Conservation (phyloP, 2,888 invertebrate genomes). For the Ctenicera cuprea region DNA sequence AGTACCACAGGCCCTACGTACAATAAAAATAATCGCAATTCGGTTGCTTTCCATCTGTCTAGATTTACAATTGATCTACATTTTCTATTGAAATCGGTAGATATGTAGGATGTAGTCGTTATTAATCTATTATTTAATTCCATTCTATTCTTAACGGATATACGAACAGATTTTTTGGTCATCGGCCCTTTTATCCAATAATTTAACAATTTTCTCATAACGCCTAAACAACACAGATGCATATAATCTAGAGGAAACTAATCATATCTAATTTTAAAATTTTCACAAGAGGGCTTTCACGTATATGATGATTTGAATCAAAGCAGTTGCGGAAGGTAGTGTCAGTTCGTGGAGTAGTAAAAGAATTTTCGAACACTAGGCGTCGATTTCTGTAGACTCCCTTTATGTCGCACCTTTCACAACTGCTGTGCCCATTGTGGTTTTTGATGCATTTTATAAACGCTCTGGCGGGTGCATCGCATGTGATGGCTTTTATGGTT, state of each 20-base stretch:
- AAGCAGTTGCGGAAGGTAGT: neutral
- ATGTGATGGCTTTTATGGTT: neutral
- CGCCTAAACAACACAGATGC: conserved; percentile 39
- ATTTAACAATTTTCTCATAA: conserved; percentile 29
- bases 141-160: neutral
- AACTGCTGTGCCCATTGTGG: neutral
- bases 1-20: conserved; percentile 44
- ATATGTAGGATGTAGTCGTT: conserved; percentile 34
- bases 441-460: conserved; percentile 14
- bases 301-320: neutral
- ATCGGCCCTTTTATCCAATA: conserved; percentile 23
- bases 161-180: neutral
- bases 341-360: neutral
- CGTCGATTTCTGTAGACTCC: neutral
- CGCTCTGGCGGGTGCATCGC: conserved; percentile 9
- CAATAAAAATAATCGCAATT: conserved; percentile 48
- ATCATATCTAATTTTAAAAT: conserved; percentile 22
- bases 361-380: neutral
- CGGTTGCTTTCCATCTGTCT: conserved; percentile 53
- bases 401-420: conserved; percentile 6
- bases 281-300: conserved; percentile 3
- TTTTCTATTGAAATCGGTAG: conserved; percentile 52
- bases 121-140: neutral
- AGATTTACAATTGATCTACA: conserved; percentile 45
- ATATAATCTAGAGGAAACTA: conserved; percentile 39